Evolutionary conservation across 2,888 invertebrate species (phyloP), one percentile per base, ranked within the genome.

Genomic region (Monopis laevigella): DNA sequence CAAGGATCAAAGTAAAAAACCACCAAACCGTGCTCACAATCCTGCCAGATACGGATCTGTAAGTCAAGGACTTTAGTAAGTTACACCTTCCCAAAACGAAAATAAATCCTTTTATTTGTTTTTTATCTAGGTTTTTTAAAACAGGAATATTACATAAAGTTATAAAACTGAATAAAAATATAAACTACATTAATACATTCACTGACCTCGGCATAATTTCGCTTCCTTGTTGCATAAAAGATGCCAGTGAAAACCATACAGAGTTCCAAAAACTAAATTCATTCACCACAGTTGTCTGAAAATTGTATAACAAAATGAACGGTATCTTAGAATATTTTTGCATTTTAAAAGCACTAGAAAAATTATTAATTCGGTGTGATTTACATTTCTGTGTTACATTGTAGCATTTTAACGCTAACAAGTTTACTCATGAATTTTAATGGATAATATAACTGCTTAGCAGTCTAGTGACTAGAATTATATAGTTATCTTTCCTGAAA

Each of bases 221-320:
- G 62, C 96, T 95, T 43, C 98, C 98, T 73, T 99, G 98, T 71
- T 98, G 98, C 95, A 99, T 97, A 68, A 99, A 92, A 36, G 98
- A 96, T 16, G 97, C 96, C 55, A 99, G 80, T 0, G 98, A 89
- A 77, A 98, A 99, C 98, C 99, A 99, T 51, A 99, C 86, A 44
- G 96, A 95, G 81, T 98, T 98, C 73, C 94, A 86, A 61, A 98
- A 91, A 59, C 93, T 94, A 72, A 98, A 98, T 66, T 96, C 94
- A 63, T 96, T 96, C 42, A 90, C 87, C 59, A 92, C 87, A 29
- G 88, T 86, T n/a, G 83, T 77, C 62, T 84, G 81, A 41, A 73
- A 74, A n/a, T 28, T n/a, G 12, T n/a, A n/a, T n/a, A n/a, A n/a
- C n/a, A n/a, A n/a, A n/a, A n/a, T n/a, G n/a, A n/a, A n/a, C n/a